These are phyloP conservation scores for Thymelicus acteon DNA, from an alignment of 2,888 invertebrate genomes.

Conservation along the genomic window DNA sequence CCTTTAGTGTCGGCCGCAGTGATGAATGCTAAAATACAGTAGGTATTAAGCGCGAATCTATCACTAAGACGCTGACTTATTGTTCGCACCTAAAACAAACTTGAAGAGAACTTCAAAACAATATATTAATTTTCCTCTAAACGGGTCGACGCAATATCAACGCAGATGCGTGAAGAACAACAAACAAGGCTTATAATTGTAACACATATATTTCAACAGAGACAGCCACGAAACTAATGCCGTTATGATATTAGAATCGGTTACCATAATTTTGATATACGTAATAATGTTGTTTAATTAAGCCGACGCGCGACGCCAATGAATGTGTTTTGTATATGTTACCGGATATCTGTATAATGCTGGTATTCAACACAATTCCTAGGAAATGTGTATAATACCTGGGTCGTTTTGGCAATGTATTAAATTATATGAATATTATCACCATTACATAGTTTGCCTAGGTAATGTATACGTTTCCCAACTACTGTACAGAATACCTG, in stretches of 20 bases:
- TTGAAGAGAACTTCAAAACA: slow-evolving; percentile 10
- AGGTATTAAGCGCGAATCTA: slow-evolving; percentile 10
- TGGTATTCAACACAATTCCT: too few relatives aligned
- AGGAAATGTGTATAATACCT: too few relatives aligned
- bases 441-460: too few relatives aligned
- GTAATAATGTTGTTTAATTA: slow-evolving; percentile 5
- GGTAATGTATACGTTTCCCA: too few relatives aligned
- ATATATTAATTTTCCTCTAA: slow-evolving; percentile 27
- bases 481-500: too few relatives aligned
- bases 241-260: slow-evolving; percentile 18
- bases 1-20: slow-evolving; percentile 32
- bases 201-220: slow-evolving; percentile 28
- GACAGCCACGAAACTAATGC: slow-evolving; percentile 22
- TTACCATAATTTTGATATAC: slow-evolving; percentile 5
- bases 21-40: slow-evolving; percentile 59
- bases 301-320: neutral
- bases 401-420: too few relatives aligned
- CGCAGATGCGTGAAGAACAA: slow-evolving; percentile 20
- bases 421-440: too few relatives aligned
- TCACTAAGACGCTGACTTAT: slow-evolving; percentile 2
- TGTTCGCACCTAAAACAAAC: slow-evolving; percentile 1
- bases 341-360: too few relatives aligned
- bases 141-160: slow-evolving; percentile 6
- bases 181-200: slow-evolving; percentile 31
- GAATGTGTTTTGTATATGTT: neutral